Evolutionary conservation across 1,140 invertebrate genomes (phyloP), one percentile per base, ranked within the genome.

Genomic region (Leptinotarsa lineolata): DNA sequence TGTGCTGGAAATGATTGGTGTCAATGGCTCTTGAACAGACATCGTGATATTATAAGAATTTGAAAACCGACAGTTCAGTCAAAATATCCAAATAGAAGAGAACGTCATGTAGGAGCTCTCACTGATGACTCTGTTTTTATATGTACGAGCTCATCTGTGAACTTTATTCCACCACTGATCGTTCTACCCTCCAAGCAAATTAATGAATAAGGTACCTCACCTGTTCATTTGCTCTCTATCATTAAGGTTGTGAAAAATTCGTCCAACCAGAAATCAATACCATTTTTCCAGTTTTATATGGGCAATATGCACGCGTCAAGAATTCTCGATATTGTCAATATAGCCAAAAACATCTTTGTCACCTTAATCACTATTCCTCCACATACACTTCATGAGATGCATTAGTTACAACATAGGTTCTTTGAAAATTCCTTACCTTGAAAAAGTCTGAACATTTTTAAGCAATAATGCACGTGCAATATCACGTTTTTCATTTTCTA

Each of bases 41-140:
- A n/a, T n/a, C n/a, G 24, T n/a, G 45, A 22, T n/a, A 58, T 22
- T 30, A 73, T 70, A 73, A 60, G 15, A 39, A 61, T 15, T 21
- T 12, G 54, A 68, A 68, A 44, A 8, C 61, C 44, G 46, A 30
- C 13, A 44, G 58, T 70, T 1, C 24, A 70, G 21, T 70, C 69
- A 0, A 70, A 45, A 60, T 59, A 16, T 18, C 20, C 54, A 15
- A 18, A 60, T 1, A 70, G 24, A 24, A 24, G 60, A 12, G 60
- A 70, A 60, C 20, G 68, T 12, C 69, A 70, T 63, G 72, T 88
- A 13, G 86, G 84, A 58, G 77, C 81, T 59, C 24, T 87, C 3
- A 86, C 83, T 86, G 85, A 30, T 82, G 81, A 74, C 81, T 85
- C 78, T 18, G 13, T 72, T 61, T 72, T 77, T 22, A 6, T 78